These are phyloP conservation scores for Anarsia innoxiella DNA, from an alignment of 2,888 invertebrate species.

Conservation along the genomic window DNA sequence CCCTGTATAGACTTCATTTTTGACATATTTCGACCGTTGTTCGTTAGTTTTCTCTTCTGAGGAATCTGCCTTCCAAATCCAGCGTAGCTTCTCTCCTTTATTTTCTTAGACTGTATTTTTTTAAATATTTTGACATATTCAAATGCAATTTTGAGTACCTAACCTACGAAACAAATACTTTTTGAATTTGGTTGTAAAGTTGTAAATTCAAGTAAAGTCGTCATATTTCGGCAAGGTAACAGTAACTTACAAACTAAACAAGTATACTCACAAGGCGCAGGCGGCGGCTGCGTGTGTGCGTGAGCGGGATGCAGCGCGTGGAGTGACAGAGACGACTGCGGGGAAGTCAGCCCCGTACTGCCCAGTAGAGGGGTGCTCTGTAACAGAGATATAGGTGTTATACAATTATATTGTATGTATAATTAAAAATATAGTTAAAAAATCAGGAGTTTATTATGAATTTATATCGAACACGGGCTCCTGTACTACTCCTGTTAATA, in stretches of 20 bases:
- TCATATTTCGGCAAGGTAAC: not conserved
- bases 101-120: not conserved
- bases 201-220: not conserved
- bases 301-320: conserved; percentile 43
- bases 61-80: too few relatives aligned
- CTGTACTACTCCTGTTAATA: too few relatives aligned
- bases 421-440: not conserved
- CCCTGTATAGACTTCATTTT: too few relatives aligned
- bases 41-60: too few relatives aligned
- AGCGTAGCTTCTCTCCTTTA: too few relatives aligned
- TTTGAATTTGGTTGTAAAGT: not conserved
- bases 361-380: conserved; percentile 64
- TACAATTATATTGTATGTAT: not conserved
- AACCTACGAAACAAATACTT: too few relatives aligned
- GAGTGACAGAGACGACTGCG: conserved; percentile 58
- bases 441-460: too few relatives aligned
- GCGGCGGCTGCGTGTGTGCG: conserved; percentile 29
- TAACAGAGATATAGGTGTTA: conserved; percentile 3
- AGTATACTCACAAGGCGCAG: conserved; percentile 42
- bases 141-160: not conserved
- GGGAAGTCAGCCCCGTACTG: conserved; percentile 51
- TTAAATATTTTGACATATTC: not conserved
- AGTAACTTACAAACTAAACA: not conserved
- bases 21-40: too few relatives aligned
- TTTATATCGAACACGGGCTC: too few relatives aligned